Conservation (phyloP, 2,888 invertebrate species). For the Drosophila fulvimacula region DNA sequence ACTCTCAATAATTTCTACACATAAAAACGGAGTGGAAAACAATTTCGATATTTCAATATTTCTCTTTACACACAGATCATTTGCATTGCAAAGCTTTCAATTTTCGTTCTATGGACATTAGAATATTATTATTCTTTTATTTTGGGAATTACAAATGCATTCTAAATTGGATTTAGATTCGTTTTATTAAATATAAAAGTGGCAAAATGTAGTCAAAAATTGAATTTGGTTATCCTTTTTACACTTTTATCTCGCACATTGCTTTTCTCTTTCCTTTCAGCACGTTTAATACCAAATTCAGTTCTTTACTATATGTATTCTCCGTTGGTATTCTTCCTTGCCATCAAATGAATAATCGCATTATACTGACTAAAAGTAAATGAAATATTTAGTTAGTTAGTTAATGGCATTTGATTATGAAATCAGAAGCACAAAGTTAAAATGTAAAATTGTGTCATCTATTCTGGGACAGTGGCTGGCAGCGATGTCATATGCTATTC, state of each 20-base stretch:
- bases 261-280: not conserved
- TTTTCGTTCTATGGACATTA: not conserved
- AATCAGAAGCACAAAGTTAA: slow-evolving; percentile 19
- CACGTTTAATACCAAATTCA: not conserved
- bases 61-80: slow-evolving; percentile 5
- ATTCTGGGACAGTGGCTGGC: slow-evolving; percentile 1
- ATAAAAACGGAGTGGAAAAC: slow-evolving; percentile 11
- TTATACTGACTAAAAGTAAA: not conserved
- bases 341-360: not conserved
- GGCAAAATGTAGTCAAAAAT: not conserved
- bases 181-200: not conserved
- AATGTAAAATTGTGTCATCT: slow-evolving; percentile 15
- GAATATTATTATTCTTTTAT: not conserved
- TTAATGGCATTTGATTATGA: slow-evolving; percentile 26
- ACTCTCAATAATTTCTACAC: slow-evolving; percentile 43
- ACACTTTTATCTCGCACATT: no score
- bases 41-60: slow-evolving; percentile 30
- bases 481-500: slow-evolving; percentile 31
- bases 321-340: not conserved
- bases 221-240: no score
- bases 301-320: no score
- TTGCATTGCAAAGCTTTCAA: not conserved
- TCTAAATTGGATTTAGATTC: not conserved
- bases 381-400: slow-evolving; percentile 12
- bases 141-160: not conserved